A percentile compares a stretch with the other conserved stretches of the same genome.
Evolutionary conservation across 1,140 invertebrate genomes (phyloP).

Genomic region (Chlorops oryzae): DNA sequence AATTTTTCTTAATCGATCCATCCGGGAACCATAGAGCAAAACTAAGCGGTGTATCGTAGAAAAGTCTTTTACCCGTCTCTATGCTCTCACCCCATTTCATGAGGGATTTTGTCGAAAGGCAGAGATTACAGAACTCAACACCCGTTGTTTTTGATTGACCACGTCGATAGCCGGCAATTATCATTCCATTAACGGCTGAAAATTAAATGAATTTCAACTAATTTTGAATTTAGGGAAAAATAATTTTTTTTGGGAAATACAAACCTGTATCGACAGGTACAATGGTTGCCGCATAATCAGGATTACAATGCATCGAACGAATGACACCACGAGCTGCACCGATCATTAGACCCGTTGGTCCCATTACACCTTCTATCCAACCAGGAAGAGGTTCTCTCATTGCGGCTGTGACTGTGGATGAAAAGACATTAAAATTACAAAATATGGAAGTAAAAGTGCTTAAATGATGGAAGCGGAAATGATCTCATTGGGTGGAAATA

Average conservation of each 20-base stretch:
- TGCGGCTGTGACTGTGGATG: constrained; percentile 57
- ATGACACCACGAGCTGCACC: constrained; percentile 77
- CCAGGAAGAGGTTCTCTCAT: constrained; percentile 68
- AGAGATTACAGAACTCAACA: constrained; percentile 55
- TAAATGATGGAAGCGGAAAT: no score
- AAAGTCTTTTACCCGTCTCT: constrained; percentile 57
- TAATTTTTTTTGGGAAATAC: no score
- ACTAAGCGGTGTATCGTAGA: constrained; percentile 59
- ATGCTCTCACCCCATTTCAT: constrained; percentile 75
- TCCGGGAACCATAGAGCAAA: constrained; percentile 74
- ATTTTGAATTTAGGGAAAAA: no score
- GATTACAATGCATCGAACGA: constrained; percentile 62
- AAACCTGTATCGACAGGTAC: constrained; percentile 82
- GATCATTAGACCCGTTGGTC: constrained; percentile 75
- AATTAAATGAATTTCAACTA: no score
- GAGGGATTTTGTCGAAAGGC: constrained; percentile 55
- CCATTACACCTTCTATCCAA: constrained; percentile 93
- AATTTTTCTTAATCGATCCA: constrained; percentile 64
- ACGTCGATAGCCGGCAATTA: constrained; percentile 63
- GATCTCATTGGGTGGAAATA: neutral
- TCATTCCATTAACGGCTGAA: constrained; percentile 70
- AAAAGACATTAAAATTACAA: constrained; percentile 19
- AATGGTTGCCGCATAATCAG: constrained; percentile 58
- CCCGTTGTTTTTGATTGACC: constrained; percentile 48
- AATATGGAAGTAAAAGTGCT: no score